phyloP scores from a whole-genome alignment of 2,888 invertebrate genomes.

The Dryomyza anilis region DNA sequence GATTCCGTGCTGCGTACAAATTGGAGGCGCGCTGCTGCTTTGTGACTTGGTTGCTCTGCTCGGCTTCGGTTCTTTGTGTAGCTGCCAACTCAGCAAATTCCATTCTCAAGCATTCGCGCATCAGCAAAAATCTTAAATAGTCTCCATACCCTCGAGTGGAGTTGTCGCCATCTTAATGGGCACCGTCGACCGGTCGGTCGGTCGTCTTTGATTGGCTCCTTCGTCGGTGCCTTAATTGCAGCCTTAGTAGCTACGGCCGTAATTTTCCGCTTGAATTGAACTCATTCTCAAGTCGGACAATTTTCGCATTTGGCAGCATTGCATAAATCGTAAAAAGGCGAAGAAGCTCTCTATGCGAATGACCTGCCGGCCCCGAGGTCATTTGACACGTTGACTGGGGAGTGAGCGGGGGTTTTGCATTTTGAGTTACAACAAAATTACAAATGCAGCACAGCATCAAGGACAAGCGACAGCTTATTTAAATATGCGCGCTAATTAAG shows the following conservation, averaged over 20 bases:
- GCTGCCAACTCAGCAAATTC: constrained; percentile 16
- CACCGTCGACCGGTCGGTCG: neutral
- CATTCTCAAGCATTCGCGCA: constrained; percentile 1
- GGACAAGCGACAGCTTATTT: too few species aligned
- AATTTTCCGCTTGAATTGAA: constrained; percentile 46
- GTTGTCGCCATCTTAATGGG: too few species aligned
- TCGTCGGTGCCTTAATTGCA: constrained; percentile 31
- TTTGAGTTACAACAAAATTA: too few species aligned
- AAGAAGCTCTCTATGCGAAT: neutral
- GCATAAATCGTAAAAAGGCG: constrained; percentile 14
- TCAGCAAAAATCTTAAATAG: constrained; percentile 10
- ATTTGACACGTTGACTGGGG: neutral
- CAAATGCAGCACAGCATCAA: neutral
- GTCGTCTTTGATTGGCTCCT: constrained; percentile 22
- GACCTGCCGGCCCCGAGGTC: neutral
- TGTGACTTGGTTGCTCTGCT: constrained; percentile 41
- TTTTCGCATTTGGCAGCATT: too few species aligned
- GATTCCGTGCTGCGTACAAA: constrained; percentile 33
- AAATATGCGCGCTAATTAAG: too few species aligned
- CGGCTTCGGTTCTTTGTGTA: neutral
- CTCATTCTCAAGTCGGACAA: neutral
- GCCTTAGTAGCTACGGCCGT: too few species aligned
- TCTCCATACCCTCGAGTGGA: constrained; percentile 1
- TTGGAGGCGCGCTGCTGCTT: constrained; percentile 29
- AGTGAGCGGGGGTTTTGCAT: too few species aligned